Base-by-base conservation (phyloP, 1,140 invertebrate species). In the Bombus consobrinus region DNA sequence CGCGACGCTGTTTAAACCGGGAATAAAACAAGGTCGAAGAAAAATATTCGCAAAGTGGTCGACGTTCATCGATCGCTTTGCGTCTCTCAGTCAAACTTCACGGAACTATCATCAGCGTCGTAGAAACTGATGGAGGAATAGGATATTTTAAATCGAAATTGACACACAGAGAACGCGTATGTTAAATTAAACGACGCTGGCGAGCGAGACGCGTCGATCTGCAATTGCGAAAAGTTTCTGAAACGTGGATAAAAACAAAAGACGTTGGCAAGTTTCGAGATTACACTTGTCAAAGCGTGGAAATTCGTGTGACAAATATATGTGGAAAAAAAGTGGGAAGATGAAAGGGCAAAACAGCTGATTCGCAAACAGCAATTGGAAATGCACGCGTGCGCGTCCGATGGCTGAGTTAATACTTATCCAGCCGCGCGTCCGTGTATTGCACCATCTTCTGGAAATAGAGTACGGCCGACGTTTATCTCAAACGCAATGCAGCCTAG, bases 391-490 rank as follows among this genome's bases (percentile, higher is more conserved):
- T 41, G 72, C 28, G 73, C 73, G 32, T 25, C n/a, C 25, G 78
- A 43, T 28, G 41, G 12, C 5, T 15, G 37, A 69, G 13, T 69
- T 69, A 69, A 68, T 47, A 80, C 64, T 80, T 80, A 69, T 80
- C 64, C 82, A 79, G 53, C 37, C 82, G 66, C 39, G 75, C 59
- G 39, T 32, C 39, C 47, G 39, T 57, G 75, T 83, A 72, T 79
- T 84, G 82, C 83, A 47, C 68, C 83, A 85, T 85, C 76, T 72
- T 72, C 83, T 85, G 77, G 83, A 85, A 85, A 85, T 80, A 85
- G 83, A 80, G 68, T 68, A 64, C 41, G 32, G 68, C 32, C 43
- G 25, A 39, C 28, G 73, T 83, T 83, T 77, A 77, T 83, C 43
- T 43, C 13, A 25, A 34, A 68, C 81, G 62, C 62, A 25, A 32